These are phyloP conservation scores for Drosophila sproati DNA, from an alignment of 1,140 invertebrate species.

Conservation along the genomic window DNA sequence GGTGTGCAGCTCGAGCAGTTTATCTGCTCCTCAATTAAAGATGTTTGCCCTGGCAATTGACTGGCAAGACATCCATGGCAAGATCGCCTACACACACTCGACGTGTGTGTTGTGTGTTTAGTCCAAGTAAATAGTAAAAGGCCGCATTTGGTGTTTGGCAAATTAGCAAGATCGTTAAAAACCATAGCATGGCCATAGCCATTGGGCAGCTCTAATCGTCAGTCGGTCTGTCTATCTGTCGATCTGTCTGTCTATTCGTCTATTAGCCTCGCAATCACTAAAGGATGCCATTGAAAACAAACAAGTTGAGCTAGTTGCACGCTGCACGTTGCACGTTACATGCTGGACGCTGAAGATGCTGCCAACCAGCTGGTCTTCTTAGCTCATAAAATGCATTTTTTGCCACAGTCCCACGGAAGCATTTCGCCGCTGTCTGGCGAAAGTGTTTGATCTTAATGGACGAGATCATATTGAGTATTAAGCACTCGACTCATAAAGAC, in stretches of 20 bases:
- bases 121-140: slow-evolving; percentile 52
- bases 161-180: slow-evolving; percentile 74
- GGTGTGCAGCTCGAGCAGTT: slow-evolving; percentile 13
- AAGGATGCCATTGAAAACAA: slow-evolving; percentile 75
- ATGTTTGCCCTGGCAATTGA: slow-evolving; percentile 39
- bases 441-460: slow-evolving; percentile 71
- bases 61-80: slow-evolving; percentile 33
- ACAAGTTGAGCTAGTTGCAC: slow-evolving; percentile 49
- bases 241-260: too few relatives aligned
- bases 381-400: slow-evolving; percentile 64
- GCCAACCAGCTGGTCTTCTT: slow-evolving; percentile 28
- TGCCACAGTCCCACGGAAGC: slow-evolving; percentile 48
- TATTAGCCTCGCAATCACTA: slow-evolving; percentile 47
- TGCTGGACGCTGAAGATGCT: too few relatives aligned
- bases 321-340: slow-evolving; percentile 13
- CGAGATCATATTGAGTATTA: slow-evolving; percentile 15
- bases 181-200: slow-evolving; percentile 46
- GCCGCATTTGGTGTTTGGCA: slow-evolving; percentile 61
- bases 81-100: slow-evolving; percentile 52
- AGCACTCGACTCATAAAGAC: slow-evolving; percentile 53
- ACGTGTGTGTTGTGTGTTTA: slow-evolving; percentile 39
- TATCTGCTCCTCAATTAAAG: slow-evolving; percentile 60
- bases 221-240: neutral
- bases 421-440: slow-evolving; percentile 50
- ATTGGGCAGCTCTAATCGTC: slow-evolving; percentile 2